phyloP scores from a whole-genome alignment of 2,888 invertebrate genomes.

The Andrena marginata region DNA sequence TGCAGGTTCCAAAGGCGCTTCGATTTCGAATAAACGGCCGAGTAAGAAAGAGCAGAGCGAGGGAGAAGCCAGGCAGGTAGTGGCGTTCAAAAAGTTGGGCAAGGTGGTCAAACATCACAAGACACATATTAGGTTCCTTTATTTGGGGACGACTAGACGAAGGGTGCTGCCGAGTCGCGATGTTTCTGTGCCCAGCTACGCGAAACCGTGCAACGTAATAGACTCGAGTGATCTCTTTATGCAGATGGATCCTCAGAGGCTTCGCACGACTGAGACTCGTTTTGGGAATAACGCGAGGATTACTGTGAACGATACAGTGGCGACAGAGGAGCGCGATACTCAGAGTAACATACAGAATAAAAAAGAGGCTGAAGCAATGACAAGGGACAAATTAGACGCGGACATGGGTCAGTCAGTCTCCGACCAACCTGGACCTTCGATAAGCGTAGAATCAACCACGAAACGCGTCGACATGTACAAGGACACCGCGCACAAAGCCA shows the following conservation, averaged over 20 bases:
- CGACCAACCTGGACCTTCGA: background rate
- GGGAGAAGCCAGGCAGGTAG: background rate
- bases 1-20: background rate
- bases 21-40: background rate
- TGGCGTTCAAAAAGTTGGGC: slow-evolving; percentile 58
- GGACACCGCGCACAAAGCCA: background rate
- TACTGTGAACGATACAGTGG: slow-evolving; percentile 13
- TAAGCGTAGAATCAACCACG: background rate
- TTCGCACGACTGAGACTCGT: background rate
- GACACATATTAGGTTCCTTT: slow-evolving; percentile 34
- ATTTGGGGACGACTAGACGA: slow-evolving; percentile 21
- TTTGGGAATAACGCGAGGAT: slow-evolving; percentile 1
- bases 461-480: background rate
- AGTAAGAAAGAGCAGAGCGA: background rate
- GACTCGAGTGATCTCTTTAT: background rate
- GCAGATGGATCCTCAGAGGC: background rate
- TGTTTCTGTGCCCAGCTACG: background rate
- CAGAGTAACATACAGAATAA: too few species aligned
- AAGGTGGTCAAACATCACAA: slow-evolving; percentile 25
- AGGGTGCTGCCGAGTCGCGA: background rate
- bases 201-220: background rate
- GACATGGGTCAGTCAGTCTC: background rate
- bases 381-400: background rate
- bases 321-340: too few species aligned
- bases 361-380: background rate